Percentiles rank a stretch among this genome's conserved stretches.
phyloP scores from a whole-genome alignment of 2,113 vertebrate genomes.

The Hypanus sabinus region DNA sequence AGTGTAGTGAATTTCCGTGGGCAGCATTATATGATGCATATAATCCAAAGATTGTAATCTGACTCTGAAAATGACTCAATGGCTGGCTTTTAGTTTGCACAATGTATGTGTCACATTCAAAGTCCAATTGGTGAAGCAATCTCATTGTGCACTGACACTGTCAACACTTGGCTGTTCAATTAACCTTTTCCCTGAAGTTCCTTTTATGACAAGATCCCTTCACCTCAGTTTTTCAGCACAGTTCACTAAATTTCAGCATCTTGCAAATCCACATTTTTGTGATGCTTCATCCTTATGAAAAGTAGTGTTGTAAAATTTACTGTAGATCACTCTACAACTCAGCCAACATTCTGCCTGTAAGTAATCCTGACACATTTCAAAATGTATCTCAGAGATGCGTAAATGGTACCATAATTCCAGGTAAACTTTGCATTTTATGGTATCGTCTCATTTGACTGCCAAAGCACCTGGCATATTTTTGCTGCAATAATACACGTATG shows the following conservation, averaged over 20 bases:
- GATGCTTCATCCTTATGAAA: constrained; percentile 16
- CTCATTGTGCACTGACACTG: not conserved
- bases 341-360: not conserved
- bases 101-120: not conserved
- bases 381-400: not conserved
- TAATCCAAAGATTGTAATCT: not conserved
- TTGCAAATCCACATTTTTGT: constrained; percentile 9
- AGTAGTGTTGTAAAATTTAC: constrained; percentile 12
- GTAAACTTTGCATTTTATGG: not conserved
- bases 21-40: not conserved
- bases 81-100: not conserved
- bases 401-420: not conserved
- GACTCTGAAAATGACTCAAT: not conserved
- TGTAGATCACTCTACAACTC: not conserved
- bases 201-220: not conserved
- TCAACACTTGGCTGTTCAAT: not conserved
- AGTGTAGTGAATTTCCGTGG: too few relatives aligned
- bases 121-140: not conserved
- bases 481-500: not conserved
- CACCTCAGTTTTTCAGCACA: not conserved
- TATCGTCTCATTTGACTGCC: not conserved
- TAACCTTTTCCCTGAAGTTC: not conserved
- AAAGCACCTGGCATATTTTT: not conserved
- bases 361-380: constrained; percentile 15
- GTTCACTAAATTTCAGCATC: not conserved